Evolutionary conservation across 2,797 vertebrate genomes (phyloP), one percentile per base, ranked within the genome.

Genomic region (Melanotaenia trifasciata): DNA sequence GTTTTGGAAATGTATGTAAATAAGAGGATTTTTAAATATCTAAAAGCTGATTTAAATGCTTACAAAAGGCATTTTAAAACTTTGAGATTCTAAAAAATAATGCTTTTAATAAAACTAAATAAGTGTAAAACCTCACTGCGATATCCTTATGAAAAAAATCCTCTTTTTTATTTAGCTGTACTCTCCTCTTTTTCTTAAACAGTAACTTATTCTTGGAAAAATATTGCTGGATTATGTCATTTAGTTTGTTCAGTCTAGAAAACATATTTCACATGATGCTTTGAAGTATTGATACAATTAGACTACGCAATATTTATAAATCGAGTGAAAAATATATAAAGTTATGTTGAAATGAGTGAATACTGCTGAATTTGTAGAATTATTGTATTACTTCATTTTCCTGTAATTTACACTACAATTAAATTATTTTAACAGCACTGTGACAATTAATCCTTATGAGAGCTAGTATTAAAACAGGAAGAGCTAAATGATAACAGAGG

Each of bases 401-500:
- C 0, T 50, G 45, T 50, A n/a, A n/a, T n/a, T n/a, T 7, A 10
- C n/a, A 51, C 50, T 13, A 2, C 12, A 38, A 16, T 26, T 47
- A 18, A n/a, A 20, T 58, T 2, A 58, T 80, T 86, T 85, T 32
- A 72, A 78, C 66, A 58, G 43, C 20, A 22, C 50, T 69, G 72
- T 74, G 63, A 59, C 24, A 72, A 51, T 68, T 51, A 32, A 78
- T 74, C 76, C 58, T 72, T 67, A 70, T 6, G 68, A 64, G 68
- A 33, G 60, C 59, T 47, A 61, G 68, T 56, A 32, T 78, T 57
- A 70, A 74, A 78, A 68, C 75, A 88, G 78, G 79, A 87, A 88
- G 77, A 66, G 69, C 74, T 72, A 70, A 64, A 73, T 79, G 82
- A 83, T 79, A 72, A 83, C 73, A 67, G 66, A 72, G 68, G 69